Percentiles rank a stretch among this genome's conserved stretches.
Evolutionary conservation across 1,140 invertebrate species (phyloP).

Genomic region (Grapholita molesta): DNA sequence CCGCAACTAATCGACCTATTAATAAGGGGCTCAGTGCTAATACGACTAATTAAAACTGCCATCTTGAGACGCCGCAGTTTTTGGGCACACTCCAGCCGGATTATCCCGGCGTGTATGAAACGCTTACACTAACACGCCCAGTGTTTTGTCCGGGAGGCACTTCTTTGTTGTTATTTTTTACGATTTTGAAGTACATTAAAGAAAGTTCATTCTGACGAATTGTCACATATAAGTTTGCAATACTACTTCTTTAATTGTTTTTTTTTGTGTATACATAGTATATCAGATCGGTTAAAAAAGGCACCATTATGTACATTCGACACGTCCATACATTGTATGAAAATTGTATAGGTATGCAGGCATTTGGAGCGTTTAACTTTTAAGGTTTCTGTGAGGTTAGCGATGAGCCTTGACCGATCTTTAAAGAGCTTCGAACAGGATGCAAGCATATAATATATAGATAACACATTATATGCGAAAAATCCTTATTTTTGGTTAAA

Average conservation of each 20-base stretch:
- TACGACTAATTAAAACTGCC: constrained; percentile 73
- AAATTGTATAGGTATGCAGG: no score
- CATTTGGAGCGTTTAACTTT: no score
- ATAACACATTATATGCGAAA: neutral
- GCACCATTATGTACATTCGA: no score
- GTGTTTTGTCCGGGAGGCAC: neutral
- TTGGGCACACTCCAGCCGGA: constrained; percentile 72
- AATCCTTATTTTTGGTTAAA: constrained; percentile 28
- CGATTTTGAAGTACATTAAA: no score
- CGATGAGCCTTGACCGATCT: neutral
- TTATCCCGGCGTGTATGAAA: constrained; percentile 48
- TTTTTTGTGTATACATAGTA: no score
- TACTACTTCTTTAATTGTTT: no score
- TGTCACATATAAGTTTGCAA: no score
- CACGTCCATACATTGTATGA: no score
- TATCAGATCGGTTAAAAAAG: no score
- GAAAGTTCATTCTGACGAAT: no score
- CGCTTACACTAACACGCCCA: constrained; percentile 33
- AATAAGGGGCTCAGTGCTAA: constrained; percentile 72
- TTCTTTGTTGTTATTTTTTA: neutral
- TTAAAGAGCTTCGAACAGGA: neutral
- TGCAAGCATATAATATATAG: neutral
- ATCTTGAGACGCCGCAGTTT: constrained; percentile 75
- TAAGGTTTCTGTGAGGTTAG: no score
- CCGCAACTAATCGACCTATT: constrained; percentile 75